phyloP scores from a whole-genome alignment of 2,888 invertebrate species.

The Aethes cnicana region DNA sequence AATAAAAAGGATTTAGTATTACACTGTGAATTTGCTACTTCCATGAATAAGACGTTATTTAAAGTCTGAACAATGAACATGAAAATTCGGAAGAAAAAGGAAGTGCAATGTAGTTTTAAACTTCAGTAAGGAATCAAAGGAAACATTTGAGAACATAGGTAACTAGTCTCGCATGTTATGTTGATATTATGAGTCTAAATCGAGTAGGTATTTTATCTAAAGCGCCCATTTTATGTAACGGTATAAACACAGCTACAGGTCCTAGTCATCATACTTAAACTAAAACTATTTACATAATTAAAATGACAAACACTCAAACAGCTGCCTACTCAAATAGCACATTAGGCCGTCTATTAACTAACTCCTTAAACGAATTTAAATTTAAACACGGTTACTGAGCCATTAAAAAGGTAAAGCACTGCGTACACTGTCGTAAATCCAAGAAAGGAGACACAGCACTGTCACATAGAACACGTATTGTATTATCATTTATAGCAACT shows the following conservation, averaged over 20 bases:
- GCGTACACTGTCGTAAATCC: constrained; percentile 49
- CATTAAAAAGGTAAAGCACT: constrained; percentile 48
- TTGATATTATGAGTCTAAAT: too few relatives aligned
- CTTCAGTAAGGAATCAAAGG: too few relatives aligned
- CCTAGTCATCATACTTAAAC: background rate
- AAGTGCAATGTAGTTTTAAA: too few relatives aligned
- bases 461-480: constrained; percentile 48
- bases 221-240: too few relatives aligned
- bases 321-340: constrained; percentile 25
- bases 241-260: too few relatives aligned
- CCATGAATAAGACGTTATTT: too few relatives aligned
- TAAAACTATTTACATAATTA: constrained; percentile 13
- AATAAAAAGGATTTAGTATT: constrained; percentile 8
- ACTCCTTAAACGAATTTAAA: constrained; percentile 41
- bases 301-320: constrained; percentile 25
- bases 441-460: constrained; percentile 47
- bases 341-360: constrained; percentile 21
- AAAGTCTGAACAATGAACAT: too few relatives aligned
- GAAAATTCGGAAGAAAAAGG: too few relatives aligned
- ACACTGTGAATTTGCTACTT: background rate
- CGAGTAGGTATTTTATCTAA: too few relatives aligned
- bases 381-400: constrained; percentile 44
- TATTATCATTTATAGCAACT: constrained; percentile 66
- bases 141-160: too few relatives aligned
- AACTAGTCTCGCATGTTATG: too few relatives aligned